Base-by-base conservation (phyloP, 2,113 vertebrate species). In the Syngnathus floridae region DNA sequence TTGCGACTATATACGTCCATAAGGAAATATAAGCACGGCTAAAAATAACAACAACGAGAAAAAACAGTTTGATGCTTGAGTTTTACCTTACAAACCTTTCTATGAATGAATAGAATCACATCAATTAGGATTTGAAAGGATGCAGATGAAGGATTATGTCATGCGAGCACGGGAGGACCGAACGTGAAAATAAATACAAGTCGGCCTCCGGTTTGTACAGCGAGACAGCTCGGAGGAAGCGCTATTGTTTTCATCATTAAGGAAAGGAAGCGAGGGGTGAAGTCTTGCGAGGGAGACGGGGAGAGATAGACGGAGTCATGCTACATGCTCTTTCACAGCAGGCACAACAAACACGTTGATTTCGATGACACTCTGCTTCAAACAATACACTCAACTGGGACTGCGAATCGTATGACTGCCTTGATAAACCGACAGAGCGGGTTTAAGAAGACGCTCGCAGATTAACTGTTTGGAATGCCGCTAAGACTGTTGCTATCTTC, bases 251-350 rank as follows among this genome's bases (percentile, higher is more conserved):
- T 79, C 80, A 70, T 83, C 85, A 87, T 86, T 85, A 87, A 82
- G 74, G 63, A 82, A 87, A 85, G 86, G 78, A 88, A 87, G 77
- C 73, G 84, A 86, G 82, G 83, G 83, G 81, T 81, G 83, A 86
- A 84, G 84, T 84, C 86, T 84, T 75, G 74, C 77, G 71, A 75
- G 76, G 26, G 26, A 3, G 26, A 31, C 26, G 26, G 3, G 57
- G 67, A 57, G 66, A 78, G 78, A 76, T 77, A 79, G 67, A 84
- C 76, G 64, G 81, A 84, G 83, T 85, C 84, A 87, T 85, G 82
- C 80, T 86, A 84, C 85, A 88, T 84, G 84, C 81, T 82, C 48
- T 1, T 9, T 51, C 48, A 21, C 46, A 49, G 17, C 7, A 49
- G 46, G 19, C 19, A n/a, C 48, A 51, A 51, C 48, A 51, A 51